phyloP scores from a whole-genome alignment of 2,888 invertebrate species.

The Acrobasis consociella region DNA sequence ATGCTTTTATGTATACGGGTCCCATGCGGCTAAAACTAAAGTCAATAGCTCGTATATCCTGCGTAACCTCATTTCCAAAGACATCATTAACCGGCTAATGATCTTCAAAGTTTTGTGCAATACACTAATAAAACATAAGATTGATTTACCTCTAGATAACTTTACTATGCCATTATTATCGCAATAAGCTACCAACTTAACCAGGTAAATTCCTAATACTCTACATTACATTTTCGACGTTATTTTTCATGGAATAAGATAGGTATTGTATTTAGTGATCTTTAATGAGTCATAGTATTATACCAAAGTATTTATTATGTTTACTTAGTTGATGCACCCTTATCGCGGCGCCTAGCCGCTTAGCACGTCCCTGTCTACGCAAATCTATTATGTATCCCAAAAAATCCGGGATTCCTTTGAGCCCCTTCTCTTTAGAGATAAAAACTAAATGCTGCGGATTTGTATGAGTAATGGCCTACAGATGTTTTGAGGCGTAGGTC shows the following conservation, averaged over 20 bases:
- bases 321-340: conserved; percentile 37
- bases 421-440: conserved; percentile 40
- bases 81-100: neutral
- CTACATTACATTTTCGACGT: conserved; percentile 1
- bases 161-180: neutral
- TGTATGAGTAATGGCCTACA: conserved; percentile 69
- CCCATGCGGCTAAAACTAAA: neutral
- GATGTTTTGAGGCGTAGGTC: conserved; percentile 63
- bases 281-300: conserved; percentile 24
- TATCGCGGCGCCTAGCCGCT: conserved; percentile 44
- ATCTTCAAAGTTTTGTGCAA: neutral
- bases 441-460: conserved; percentile 54
- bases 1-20: too few species aligned
- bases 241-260: neutral
- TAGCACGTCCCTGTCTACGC: conserved; percentile 57
- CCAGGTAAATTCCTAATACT: conserved; percentile 2
- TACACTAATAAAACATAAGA: conserved; percentile 6
- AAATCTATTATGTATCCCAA: conserved; percentile 46
- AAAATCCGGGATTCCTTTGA: conserved; percentile 47
- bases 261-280: neutral
- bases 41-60: neutral
- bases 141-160: conserved; percentile 2
- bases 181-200: conserved; percentile 8
- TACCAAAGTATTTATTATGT: conserved; percentile 39
- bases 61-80: conserved; percentile 5